Percentiles rank a stretch among this genome's conserved stretches.
These are phyloP conservation scores for Leiothrix lutea DNA, from an alignment of 2,113 vertebrate species.

Conservation along the genomic window DNA sequence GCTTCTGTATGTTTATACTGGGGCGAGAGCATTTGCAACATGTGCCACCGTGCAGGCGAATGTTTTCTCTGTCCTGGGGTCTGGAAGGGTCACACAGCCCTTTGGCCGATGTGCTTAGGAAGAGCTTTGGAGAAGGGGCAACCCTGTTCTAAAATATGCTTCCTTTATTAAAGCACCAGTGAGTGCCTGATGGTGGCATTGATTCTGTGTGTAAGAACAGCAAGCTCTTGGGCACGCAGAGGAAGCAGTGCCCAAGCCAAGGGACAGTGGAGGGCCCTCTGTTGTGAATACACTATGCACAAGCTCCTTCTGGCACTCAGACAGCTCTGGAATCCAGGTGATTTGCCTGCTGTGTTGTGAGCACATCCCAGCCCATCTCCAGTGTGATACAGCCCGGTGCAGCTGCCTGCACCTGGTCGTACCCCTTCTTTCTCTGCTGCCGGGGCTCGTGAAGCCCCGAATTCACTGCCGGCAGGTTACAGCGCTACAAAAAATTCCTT, in stretches of 20 bases:
- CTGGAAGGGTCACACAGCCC: fast-evolving
- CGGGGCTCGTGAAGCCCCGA: fast-evolving
- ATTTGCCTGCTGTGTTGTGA: fast-evolving
- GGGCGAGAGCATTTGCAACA: fast-evolving
- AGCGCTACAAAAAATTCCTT: no score
- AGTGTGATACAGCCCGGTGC: fast-evolving
- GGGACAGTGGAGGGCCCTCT: neutral
- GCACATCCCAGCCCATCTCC: neutral
- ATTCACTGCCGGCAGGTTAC: neutral
- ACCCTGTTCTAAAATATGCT: neutral
- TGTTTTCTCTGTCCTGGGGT: neutral
- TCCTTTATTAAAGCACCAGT: neutral
- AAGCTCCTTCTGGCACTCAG: fast-evolving
- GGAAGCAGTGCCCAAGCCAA: neutral
- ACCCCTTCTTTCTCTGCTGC: neutral
- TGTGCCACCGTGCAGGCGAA: fast-evolving
- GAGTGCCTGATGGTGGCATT: neutral
- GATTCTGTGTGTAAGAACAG: neutral
- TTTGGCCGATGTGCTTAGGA: fast-evolving
- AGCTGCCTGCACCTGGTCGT: fast-evolving
- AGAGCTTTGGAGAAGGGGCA: neutral
- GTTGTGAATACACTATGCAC: no score
- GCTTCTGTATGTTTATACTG: fast-evolving
- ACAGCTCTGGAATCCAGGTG: fast-evolving
- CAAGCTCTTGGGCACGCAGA: fast-evolving